Base-by-base conservation (phyloP, 2,888 invertebrate genomes). In the Drosophila phalerata region DNA sequence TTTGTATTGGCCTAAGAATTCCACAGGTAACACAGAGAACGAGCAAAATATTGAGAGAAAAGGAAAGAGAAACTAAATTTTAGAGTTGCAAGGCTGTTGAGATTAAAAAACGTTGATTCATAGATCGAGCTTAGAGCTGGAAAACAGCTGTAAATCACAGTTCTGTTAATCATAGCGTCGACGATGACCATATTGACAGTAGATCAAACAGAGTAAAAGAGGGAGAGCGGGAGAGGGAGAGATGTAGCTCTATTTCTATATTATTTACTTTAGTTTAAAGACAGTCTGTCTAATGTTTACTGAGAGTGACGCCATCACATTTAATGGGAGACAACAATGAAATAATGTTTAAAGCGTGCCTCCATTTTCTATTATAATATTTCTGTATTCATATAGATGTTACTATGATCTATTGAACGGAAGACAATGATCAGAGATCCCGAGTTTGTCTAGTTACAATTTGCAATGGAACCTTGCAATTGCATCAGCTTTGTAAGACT, bases 401-500 rank as follows among this genome's bases (percentile, higher is more conserved):
- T 25, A 25, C 25, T 37, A 42, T 42, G 52, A 73, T 67, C 48
- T 53, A 53, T 53, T 25, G 56, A 69, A 62, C 49, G 42, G 51
- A 38, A 10, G 17, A 49, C 49, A 68, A 61, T 13, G 38, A 22
- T 9, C 19, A 22, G 10, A 51, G 32, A 42, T 42, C 15, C 60
- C 22, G 37, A 43, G 38, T 40, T 43, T 15, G 34, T 40, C 11
- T 19, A 19, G 11, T 22, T 48, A 28, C 25, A 51, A 48, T 55
- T 66, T 71, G 81, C 65, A 81, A 81, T 78, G 38, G 48, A 69
- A 81, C 32, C 68, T 65, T 52, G 40, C 32, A 74, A 82, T 82
- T 87, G 87, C 82, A 83, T 83, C 82, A 82, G 82, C 69, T 49
- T 71, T 62, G 9, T n/a, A 42, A 37, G 48, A 17, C 56, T 57